Evolutionary conservation across 2,113 vertebrate genomes (phyloP), one percentile per base, ranked within the genome.

Genomic region (Patagioenas fasciata): DNA sequence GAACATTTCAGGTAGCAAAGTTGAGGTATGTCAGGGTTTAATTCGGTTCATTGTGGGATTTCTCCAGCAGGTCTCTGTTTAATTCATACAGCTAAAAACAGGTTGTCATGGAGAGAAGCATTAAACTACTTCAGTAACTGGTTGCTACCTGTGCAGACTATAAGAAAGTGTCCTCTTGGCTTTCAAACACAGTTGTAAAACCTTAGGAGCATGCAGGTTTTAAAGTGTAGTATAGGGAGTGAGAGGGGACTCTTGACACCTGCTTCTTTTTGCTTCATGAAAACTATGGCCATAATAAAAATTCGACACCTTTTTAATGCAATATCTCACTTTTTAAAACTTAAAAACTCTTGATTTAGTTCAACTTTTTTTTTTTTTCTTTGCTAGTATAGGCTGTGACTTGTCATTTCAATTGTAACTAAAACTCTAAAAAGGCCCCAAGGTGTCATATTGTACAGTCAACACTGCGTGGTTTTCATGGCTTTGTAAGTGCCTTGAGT

Each of bases 11-110:
- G 2, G 34, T 0, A 29, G 13, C 19, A 65, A 54, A 57, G 74
- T 8, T 57, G 9, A n/a, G 51, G 65, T 31, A n/a, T 3, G 16
- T 5, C 60, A 70, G 54, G 64, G 50, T 88, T 69, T 72, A 29
- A 65, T 0, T 4, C 12, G 42, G 54, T 34, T 85, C 2, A 0
- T 26, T 75, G 31, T 3, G 44, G 72, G 44, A 44, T 44, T 44
- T 44, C 44, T n/a, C n/a, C n/a, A n/a, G n/a, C n/a, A n/a, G n/a
- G n/a, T n/a, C n/a, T 48, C 24, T 48, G 3, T 21, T 71, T 65
- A 40, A 65, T 50, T 64, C 16, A 13, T 47, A 2, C 16, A 11
- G 17, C 25, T 36, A 13, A 75, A 75, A 6, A 1, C 9, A 44
- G 20, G 29, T 50, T 54, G 28, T 48, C 61, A 5, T 13, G 50